Evolutionary conservation across 1,140 invertebrate species (phyloP).

Genomic region (Drosophila pallidifrons): DNA sequence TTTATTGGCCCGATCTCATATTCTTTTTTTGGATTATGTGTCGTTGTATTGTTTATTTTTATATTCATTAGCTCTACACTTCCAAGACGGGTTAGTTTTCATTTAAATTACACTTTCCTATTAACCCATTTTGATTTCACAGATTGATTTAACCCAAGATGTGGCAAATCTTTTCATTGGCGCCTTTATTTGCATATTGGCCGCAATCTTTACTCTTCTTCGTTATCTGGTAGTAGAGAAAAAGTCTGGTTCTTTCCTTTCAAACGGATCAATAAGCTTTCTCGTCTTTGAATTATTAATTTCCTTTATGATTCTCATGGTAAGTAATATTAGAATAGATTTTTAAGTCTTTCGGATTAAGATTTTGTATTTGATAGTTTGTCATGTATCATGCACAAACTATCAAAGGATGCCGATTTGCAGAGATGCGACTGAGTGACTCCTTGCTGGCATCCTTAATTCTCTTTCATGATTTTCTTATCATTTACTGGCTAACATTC

Average conservation of each 20-base stretch:
- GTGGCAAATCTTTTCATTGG: constrained; percentile 64
- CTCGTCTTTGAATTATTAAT: constrained; percentile 22
- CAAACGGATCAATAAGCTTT: constrained; percentile 2
- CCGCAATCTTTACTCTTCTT: constrained; percentile 40
- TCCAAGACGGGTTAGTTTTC: constrained; percentile 30
- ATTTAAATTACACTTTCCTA: neutral
- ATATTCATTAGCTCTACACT: constrained; percentile 35
- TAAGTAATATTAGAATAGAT: constrained; percentile 11
- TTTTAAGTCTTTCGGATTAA: neutral
- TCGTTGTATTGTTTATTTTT: constrained; percentile 8
- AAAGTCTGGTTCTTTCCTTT: neutral
- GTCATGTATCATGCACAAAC: constrained; percentile 70
- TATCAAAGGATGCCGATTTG: constrained; percentile 62
- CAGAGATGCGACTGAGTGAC: constrained; percentile 69
- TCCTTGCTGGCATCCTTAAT: constrained; percentile 60
- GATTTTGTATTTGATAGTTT: constrained; percentile 42
- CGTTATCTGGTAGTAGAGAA: neutral
- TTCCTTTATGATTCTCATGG: constrained; percentile 38
- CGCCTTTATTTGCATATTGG: constrained; percentile 57
- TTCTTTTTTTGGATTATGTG: constrained; percentile 14
- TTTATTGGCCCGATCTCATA: constrained; percentile 35
- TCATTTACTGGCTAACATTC: constrained; percentile 66
- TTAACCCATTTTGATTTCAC: neutral
- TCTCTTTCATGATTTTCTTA: constrained; percentile 69
- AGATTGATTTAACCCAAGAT: constrained; percentile 67